Evolutionary conservation across 2,113 vertebrate genomes (phyloP), one percentile per base, ranked within the genome.

Genomic region (Machaerirhynchus nigripectus): DNA sequence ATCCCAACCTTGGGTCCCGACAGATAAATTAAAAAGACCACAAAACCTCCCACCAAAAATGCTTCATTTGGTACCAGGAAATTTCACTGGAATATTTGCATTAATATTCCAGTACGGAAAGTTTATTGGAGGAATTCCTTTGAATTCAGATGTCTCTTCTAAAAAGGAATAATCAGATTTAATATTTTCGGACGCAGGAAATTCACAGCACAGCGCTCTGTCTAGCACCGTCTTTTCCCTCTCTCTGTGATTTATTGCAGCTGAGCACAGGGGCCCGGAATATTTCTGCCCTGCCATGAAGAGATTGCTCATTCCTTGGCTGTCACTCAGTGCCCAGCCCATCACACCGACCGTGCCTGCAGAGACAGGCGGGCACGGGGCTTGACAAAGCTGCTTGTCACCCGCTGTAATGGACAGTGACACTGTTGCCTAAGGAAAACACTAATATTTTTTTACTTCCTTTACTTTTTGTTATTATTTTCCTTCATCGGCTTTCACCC

Each of bases 271-370:
- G 67, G 61, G 65, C 15, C 60, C 63, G 24, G 59, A 84, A 63
- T 86, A 61, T 85, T 94, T 52, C 71, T 88, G 63, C 44, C 14
- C 80, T 93, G 65, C 61, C 91, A 87, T 69, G 92, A 96, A 90
- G 65, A 91, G 87, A 94, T 79, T 93, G 90, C 59, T 97, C 94
- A 75, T 97, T 96, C 90, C 86, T 94, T 68, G 22, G 30, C 77
- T 96, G 95, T 94, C 89, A 91, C 60, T 96, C 89, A 92, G 93
- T 73, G 94, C 84, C 89, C 78, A 84, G 86, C 74, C 15, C 27
- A 37, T 69, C 81, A 65, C 69, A 63, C 8, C 7, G 0, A 27
- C 83, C 52, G 35, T 0, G 14, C 80, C 95, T 89, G 89, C 92
- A 83, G 44, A 86, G 60, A 85, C 56, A 92, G 68, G 49, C 56